Evolutionary conservation across 2,113 vertebrate species (phyloP).

Genomic region (Panthera uncia): DNA sequence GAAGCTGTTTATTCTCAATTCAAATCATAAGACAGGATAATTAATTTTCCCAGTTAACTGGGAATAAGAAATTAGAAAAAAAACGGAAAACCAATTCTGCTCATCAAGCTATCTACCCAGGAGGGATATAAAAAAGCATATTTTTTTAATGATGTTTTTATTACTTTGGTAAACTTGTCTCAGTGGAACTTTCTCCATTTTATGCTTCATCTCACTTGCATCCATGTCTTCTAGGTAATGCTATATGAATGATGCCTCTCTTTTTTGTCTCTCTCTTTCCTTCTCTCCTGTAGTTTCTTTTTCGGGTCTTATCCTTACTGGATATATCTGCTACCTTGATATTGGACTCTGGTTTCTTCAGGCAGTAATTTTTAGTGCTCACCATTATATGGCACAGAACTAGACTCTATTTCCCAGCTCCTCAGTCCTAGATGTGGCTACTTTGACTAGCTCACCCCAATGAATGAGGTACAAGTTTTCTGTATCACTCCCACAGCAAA

Average conservation of each 20-base stretch:
- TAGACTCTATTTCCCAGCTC: background rate
- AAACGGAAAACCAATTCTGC: background rate
- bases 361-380: background rate
- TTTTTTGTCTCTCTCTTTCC: background rate
- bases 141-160: background rate
- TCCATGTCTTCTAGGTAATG: background rate
- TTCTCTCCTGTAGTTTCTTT: background rate
- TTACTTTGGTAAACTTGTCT: background rate
- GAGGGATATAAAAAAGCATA: background rate
- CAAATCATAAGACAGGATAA: background rate
- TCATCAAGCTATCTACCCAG: background rate
- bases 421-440: background rate
- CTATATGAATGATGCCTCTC: background rate
- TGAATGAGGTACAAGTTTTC: background rate
- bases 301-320: background rate
- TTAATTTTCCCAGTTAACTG: background rate
- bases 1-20: background rate
- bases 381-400: background rate
- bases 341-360: background rate
- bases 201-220: background rate
- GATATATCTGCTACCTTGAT: background rate
- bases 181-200: background rate
- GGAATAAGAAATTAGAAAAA: background rate
- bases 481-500: background rate
- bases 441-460: background rate